Percentiles rank a stretch among this genome's conserved stretches.
Conservation (phyloP, 2,888 invertebrate genomes). For the Lapara coniferarum region DNA sequence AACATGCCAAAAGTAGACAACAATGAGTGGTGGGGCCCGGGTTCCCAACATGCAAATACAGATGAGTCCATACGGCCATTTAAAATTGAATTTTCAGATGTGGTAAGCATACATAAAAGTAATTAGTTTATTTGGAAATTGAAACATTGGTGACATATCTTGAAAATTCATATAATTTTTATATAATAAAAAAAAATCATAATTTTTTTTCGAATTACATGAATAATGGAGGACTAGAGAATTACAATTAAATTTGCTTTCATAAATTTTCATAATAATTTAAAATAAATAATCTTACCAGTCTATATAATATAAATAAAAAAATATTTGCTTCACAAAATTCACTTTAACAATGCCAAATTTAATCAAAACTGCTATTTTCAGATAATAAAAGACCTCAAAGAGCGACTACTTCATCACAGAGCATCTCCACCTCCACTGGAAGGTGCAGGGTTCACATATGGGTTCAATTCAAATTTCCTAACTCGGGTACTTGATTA, state of each 20-base stretch:
- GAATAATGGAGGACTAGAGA: too few species aligned
- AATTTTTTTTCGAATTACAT: too few species aligned
- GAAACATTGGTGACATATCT: too few species aligned
- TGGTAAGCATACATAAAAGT: constrained; percentile 68
- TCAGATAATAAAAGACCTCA: constrained; percentile 80
- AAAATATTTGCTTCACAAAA: background rate
- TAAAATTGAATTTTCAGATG: constrained; percentile 83
- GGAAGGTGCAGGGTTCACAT: constrained; percentile 88
- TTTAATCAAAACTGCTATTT: constrained; percentile 42
- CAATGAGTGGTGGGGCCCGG: constrained; percentile 85
- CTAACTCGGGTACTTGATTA: constrained; percentile 87
- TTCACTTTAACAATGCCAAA: background rate
- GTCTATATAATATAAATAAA: background rate
- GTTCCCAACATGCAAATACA: constrained; percentile 65
- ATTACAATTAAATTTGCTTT: too few species aligned
- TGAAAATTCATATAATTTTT: too few species aligned
- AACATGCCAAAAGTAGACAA: constrained; percentile 55
- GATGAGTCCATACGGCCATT: constrained; percentile 84
- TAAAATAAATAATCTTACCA: too few species aligned
- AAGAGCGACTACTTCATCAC: constrained; percentile 79
- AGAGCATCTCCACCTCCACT: constrained; percentile 81
- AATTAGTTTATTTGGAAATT: constrained; percentile 32
- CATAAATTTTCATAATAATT: too few species aligned
- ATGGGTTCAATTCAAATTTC: constrained; percentile 90
- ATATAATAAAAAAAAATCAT: too few species aligned